Percentiles rank a stretch among this genome's conserved stretches.
These are phyloP conservation scores for Drosophila suboccidentalis DNA, from an alignment of 2,888 invertebrate species.

Conservation along the genomic window DNA sequence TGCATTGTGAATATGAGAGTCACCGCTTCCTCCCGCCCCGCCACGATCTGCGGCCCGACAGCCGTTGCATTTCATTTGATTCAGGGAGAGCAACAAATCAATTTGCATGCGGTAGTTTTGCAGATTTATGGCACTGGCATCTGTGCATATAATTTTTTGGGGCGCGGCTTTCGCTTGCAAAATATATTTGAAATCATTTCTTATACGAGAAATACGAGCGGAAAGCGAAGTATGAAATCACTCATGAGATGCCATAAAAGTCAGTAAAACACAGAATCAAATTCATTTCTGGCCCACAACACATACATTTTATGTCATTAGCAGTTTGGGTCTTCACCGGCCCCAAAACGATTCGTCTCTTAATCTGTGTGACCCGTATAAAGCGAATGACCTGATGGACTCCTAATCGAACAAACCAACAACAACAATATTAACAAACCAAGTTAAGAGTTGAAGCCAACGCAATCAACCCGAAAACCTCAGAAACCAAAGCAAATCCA, in stretches of 20 bases:
- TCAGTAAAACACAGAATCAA: slow-evolving; percentile 16
- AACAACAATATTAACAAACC: slow-evolving; percentile 30
- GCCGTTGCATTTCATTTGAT: slow-evolving; percentile 64
- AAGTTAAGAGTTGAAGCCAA: slow-evolving; percentile 43
- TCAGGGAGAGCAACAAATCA: slow-evolving; percentile 75
- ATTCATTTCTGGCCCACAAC: slow-evolving; percentile 46
- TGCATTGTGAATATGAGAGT: slow-evolving; percentile 10
- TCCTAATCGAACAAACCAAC: slow-evolving; percentile 22
- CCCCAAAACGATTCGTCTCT: slow-evolving; percentile 4
- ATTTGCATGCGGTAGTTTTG: slow-evolving; percentile 71
- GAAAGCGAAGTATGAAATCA: slow-evolving; percentile 3
- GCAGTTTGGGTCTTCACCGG: slow-evolving; percentile 24
- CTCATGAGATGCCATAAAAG: slow-evolving; percentile 10
- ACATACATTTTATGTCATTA: slow-evolving; percentile 41
- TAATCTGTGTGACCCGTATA: slow-evolving; percentile 47
- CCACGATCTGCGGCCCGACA: slow-evolving; percentile 12
- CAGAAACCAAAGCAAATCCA: slow-evolving; percentile 45
- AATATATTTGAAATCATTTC: slow-evolving; percentile 41
- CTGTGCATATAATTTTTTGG: slow-evolving; percentile 43
- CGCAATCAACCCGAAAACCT: slow-evolving; percentile 56
- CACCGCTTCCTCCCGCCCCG: not conserved
- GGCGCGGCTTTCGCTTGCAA: slow-evolving; percentile 42
- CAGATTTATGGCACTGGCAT: slow-evolving; percentile 64
- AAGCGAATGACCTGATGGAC: slow-evolving; percentile 53
- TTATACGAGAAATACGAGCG: slow-evolving; percentile 6